phyloP scores from a whole-genome alignment of 2,888 invertebrate species.

The Drosophila prolongata region DNA sequence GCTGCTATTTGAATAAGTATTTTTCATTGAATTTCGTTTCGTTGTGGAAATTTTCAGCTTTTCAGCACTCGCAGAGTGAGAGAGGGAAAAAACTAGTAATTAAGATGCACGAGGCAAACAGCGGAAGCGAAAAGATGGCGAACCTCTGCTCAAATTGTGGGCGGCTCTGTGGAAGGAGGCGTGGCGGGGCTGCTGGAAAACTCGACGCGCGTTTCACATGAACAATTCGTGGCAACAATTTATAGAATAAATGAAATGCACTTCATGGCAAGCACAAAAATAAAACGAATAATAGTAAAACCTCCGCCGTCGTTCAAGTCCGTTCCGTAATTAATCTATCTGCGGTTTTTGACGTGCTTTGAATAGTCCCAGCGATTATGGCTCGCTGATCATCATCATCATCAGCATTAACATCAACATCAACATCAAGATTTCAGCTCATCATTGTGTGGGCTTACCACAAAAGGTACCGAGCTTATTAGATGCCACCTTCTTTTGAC shows the following conservation, averaged over 20 bases:
- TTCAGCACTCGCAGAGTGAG: constrained; percentile 45
- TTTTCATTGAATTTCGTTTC: constrained; percentile 80
- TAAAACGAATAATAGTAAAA: constrained; percentile 15
- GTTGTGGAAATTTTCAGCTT: constrained; percentile 75
- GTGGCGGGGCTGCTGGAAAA: constrained; percentile 48
- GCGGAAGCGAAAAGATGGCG: constrained; percentile 79
- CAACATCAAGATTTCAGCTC: constrained; percentile 16
- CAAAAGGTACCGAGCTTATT: constrained; percentile 47
- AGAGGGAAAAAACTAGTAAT: constrained; percentile 58
- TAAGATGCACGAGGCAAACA: constrained; percentile 79
- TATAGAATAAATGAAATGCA: constrained; percentile 79
- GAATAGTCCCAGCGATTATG: constrained; percentile 60
- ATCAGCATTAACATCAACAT: constrained; percentile 19
- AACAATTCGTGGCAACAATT: constrained; percentile 80
- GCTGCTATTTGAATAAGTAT: constrained; percentile 70
- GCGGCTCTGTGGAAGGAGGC: constrained; percentile 9
- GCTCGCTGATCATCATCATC: constrained; percentile 46
- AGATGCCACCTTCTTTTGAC: constrained; percentile 37
- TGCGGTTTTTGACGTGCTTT: constrained; percentile 76
- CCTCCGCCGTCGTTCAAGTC: constrained; percentile 53
- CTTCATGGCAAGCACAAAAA: constrained; percentile 66
- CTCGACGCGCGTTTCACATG: constrained; percentile 67
- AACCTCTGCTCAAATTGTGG: constrained; percentile 59
- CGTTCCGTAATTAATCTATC: constrained; percentile 69
- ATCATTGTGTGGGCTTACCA: constrained; percentile 62